These are phyloP conservation scores for Pseudopleuronectes americanus DNA, from an alignment of 2,797 vertebrate species.

Conservation along the genomic window DNA sequence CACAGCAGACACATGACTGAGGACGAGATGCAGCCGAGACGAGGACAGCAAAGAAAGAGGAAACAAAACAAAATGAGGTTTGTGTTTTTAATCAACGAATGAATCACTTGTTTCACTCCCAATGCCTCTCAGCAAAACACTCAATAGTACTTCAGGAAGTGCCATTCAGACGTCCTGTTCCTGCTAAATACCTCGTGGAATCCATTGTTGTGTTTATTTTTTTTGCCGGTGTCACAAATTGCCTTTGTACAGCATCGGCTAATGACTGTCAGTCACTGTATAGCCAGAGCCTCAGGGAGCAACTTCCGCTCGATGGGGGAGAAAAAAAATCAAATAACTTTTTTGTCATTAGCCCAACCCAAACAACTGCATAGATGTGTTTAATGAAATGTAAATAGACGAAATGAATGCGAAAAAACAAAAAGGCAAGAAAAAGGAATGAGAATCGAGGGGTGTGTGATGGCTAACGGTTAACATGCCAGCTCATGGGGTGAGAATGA, in stretches of 20 bases:
- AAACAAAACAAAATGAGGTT: conserved; percentile 29
- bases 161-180: conserved; percentile 59
- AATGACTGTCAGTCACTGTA: conserved; percentile 40
- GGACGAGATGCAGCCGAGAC: conserved; percentile 61
- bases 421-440: conserved; percentile 15
- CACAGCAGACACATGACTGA: conserved; percentile 64
- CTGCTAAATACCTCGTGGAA: conserved; percentile 37
- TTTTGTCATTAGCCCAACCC: conserved; percentile 38
- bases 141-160: conserved; percentile 47
- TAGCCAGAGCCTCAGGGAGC: conserved; percentile 38
- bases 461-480: conserved; percentile 46
- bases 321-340: conserved; percentile 38
- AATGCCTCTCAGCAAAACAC: conserved; percentile 27
- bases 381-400: conserved; percentile 52
- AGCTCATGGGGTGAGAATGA: conserved; percentile 44
- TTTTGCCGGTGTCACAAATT: conserved; percentile 33
- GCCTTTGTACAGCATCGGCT: conserved; percentile 41
- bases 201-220: conserved; percentile 23
- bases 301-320: conserved; percentile 16
- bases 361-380: conserved; percentile 22
- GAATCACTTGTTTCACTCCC: conserved; percentile 15
- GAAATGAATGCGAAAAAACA: conserved; percentile 29
- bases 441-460: conserved; percentile 31
- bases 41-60: conserved; percentile 57
- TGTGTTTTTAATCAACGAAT: conserved; percentile 28